Conservation (phyloP, 2,113 vertebrate genomes). For the Nicator chloris region DNA sequence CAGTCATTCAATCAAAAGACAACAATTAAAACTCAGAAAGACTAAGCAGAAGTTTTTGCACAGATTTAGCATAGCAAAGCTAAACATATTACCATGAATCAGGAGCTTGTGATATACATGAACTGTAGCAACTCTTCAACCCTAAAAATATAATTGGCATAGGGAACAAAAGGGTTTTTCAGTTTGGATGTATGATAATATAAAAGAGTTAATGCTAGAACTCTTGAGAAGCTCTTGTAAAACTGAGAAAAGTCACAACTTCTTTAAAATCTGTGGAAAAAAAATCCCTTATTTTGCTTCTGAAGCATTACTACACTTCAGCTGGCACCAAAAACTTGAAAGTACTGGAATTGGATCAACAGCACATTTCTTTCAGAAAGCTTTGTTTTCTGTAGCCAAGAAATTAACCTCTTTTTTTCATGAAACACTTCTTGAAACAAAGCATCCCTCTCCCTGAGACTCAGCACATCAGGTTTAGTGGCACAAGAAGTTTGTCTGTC, state of each 20-base stretch:
- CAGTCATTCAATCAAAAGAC: neutral
- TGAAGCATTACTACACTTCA: neutral
- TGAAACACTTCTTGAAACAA: conserved; percentile 35
- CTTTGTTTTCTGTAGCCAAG: neutral
- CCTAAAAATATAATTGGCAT: neutral
- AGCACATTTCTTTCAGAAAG: neutral
- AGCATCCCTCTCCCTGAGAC: neutral
- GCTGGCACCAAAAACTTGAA: neutral
- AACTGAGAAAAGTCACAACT: conserved; percentile 44
- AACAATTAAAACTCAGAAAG: neutral
- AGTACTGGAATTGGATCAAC: conserved; percentile 32
- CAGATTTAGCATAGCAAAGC: neutral
- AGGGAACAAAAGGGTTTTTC: conserved; percentile 8
- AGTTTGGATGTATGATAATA: neutral
- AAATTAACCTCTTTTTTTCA: conserved; percentile 22
- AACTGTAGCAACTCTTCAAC: neutral
- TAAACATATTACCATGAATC: neutral
- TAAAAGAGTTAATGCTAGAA: conserved; percentile 11
- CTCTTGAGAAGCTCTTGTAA: conserved; percentile 4
- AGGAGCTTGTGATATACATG: neutral
- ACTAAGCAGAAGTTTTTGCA: neutral
- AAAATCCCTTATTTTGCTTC: conserved; percentile 11
- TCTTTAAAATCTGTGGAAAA: neutral
- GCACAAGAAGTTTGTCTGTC: neutral
- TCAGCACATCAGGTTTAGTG: neutral